phyloP scores from a whole-genome alignment of 2,888 invertebrate species.

The Caenorhabditis sp. region DNA sequence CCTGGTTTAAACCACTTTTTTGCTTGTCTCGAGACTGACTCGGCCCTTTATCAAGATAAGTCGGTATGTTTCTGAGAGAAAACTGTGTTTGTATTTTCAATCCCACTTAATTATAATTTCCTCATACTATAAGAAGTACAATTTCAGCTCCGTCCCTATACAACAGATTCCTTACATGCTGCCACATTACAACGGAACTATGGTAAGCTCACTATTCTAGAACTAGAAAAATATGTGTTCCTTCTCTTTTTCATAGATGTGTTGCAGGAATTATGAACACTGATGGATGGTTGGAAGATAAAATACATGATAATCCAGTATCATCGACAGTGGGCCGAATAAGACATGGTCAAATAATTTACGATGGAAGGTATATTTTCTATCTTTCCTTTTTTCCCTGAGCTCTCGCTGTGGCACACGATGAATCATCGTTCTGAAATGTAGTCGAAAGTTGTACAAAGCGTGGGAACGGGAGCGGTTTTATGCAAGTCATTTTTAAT shows the following conservation, averaged over 20 bases:
- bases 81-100: no score
- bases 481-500: no score
- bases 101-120: no score
- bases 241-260: no score
- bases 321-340: slow-evolving; percentile 41
- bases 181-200: slow-evolving; percentile 48
- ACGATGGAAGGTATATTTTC: slow-evolving; percentile 49
- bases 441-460: no score
- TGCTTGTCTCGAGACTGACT: slow-evolving; percentile 39
- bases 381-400: no score
- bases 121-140: no score
- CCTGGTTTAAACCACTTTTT: slow-evolving; percentile 26
- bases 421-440: no score
- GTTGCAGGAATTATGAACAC: slow-evolving; percentile 14
- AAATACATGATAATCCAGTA: slow-evolving; percentile 2
- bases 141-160: slow-evolving; percentile 51
- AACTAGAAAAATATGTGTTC: no score
- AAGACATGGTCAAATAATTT: slow-evolving; percentile 28
- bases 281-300: slow-evolving; percentile 19
- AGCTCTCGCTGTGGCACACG: no score
- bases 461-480: no score
- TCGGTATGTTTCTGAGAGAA: slow-evolving; percentile 6
- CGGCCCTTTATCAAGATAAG: slow-evolving; percentile 24
- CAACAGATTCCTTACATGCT: slow-evolving; percentile 25
- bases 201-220: slow-evolving; percentile 21